Conservation (phyloP, 2,888 invertebrate genomes). For the Andrena dorsata region DNA sequence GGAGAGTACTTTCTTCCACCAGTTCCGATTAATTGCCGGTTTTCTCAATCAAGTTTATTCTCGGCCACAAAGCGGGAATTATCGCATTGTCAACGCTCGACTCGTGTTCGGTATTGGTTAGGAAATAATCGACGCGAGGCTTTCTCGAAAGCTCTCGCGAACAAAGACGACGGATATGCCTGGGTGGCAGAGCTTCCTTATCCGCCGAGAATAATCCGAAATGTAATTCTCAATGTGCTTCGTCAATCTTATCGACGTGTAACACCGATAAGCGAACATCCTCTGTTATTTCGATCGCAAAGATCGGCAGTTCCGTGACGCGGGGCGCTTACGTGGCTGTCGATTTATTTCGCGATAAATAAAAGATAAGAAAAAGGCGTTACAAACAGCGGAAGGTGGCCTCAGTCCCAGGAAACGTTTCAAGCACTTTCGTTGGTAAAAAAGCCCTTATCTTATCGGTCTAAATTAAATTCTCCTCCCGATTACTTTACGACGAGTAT, state of each 20-base stretch:
- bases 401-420: not conserved
- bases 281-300: not conserved
- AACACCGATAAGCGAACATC: slow-evolving; percentile 16
- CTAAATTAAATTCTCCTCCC: slow-evolving; percentile 8
- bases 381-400: not conserved
- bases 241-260: slow-evolving; percentile 23
- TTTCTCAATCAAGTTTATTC: slow-evolving; percentile 10
- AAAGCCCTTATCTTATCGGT: slow-evolving; percentile 40
- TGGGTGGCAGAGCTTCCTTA: not conserved
- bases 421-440: not conserved
- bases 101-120: not conserved
- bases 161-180: not conserved
- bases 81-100: too few species aligned
- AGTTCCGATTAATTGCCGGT: too few species aligned
- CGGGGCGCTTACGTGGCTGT: not conserved
- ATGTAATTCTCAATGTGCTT: not conserved
- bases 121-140: not conserved
- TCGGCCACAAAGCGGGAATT: slow-evolving; percentile 1
- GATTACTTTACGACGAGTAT: slow-evolving; percentile 3
- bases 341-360: not conserved
- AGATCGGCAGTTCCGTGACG: not conserved
- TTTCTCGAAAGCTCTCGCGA: too few species aligned
- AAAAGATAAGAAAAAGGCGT: not conserved
- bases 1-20: too few species aligned
- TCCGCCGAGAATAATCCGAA: not conserved